phyloP scores from a whole-genome alignment of 2,888 invertebrate species.

The Serripes groenlandicus region DNA sequence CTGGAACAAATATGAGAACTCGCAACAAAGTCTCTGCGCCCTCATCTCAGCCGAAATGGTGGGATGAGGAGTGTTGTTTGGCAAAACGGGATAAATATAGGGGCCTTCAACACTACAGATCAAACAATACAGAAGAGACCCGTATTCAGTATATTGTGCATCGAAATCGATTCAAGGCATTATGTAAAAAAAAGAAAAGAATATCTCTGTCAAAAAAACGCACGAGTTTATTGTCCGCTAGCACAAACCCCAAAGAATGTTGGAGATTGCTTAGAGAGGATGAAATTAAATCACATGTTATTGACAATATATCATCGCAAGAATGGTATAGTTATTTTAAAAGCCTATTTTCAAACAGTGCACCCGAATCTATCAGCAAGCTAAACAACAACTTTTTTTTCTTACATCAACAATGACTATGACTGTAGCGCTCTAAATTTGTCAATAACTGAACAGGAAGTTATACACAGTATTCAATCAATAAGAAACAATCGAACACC shows the following conservation, averaged over 20 bases:
- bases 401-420: neutral
- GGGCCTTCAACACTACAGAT: neutral
- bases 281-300: neutral
- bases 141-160: neutral
- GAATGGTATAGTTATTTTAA: neutral
- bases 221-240: neutral
- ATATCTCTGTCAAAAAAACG: neutral
- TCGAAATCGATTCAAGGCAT: neutral
- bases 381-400: neutral
- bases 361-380: neutral
- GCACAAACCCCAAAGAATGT: neutral
- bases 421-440: neutral
- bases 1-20: neutral
- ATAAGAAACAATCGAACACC: slow-evolving; percentile 21
- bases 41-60: neutral
- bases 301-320: neutral
- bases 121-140: neutral
- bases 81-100: neutral
- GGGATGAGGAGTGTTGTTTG: neutral
- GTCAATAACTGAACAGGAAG: slow-evolving; percentile 12
- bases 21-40: neutral
- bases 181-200: neutral
- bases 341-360: neutral
- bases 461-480: slow-evolving; percentile 18
- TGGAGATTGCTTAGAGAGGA: neutral